phyloP scores from a whole-genome alignment of 2,888 invertebrate genomes.

The Boloria selene region DNA sequence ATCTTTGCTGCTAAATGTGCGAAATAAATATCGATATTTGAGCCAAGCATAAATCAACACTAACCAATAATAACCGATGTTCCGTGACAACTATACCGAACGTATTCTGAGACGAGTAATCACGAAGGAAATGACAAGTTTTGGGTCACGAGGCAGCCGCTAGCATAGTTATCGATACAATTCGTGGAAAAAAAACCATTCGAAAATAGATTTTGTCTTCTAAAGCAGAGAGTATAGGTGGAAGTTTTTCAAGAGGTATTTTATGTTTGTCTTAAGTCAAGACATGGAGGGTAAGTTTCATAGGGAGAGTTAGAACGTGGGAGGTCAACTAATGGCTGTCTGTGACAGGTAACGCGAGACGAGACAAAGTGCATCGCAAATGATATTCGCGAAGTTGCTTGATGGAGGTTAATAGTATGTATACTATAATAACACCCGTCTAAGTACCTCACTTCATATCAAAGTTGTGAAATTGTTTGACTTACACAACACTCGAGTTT shows the following conservation, averaged over 20 bases:
- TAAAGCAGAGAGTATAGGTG: slow-evolving; percentile 35
- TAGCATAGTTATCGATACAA: slow-evolving; percentile 41
- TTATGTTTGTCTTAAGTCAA: slow-evolving; percentile 45
- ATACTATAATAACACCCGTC: slow-evolving; percentile 37
- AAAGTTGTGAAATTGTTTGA: neutral
- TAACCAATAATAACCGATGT: slow-evolving; percentile 66
- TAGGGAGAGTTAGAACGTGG: slow-evolving; percentile 62
- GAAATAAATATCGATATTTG: slow-evolving; percentile 52
- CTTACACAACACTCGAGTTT: neutral
- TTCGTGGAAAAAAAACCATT: slow-evolving; percentile 38
- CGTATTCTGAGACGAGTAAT: slow-evolving; percentile 61
- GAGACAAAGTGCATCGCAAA: slow-evolving; percentile 75
- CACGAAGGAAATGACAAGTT: slow-evolving; percentile 75
- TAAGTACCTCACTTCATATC: slow-evolving; percentile 10
- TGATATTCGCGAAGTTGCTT: slow-evolving; percentile 51
- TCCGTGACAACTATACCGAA: slow-evolving; percentile 55
- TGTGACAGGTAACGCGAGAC: slow-evolving; percentile 78
- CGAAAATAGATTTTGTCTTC: slow-evolving; percentile 52
- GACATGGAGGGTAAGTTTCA: slow-evolving; percentile 66
- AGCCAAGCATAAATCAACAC: slow-evolving; percentile 57
- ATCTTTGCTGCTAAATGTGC: slow-evolving; percentile 14
- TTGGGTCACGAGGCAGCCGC: slow-evolving; percentile 60
- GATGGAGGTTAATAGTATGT: slow-evolving; percentile 56
- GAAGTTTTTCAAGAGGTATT: slow-evolving; percentile 41
- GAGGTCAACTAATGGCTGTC: slow-evolving; percentile 78